Base-by-base conservation (phyloP, 1,140 invertebrate species). In the Zaprionus capensis region DNA sequence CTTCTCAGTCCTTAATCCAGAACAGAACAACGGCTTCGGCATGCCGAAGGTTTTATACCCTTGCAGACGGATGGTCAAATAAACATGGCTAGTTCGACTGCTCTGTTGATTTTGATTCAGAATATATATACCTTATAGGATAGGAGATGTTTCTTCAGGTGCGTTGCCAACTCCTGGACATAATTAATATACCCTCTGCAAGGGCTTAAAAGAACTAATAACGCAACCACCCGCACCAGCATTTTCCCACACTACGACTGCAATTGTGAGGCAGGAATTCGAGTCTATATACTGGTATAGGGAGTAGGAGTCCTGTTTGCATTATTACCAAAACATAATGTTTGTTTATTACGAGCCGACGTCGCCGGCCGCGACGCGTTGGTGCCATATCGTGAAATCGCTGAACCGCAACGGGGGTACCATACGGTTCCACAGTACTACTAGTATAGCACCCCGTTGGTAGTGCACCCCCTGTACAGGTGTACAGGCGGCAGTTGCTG, bases 341-440 rank as follows among this genome's bases (percentile, higher is more conserved):
- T 84, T 84, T 84, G 81, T 84, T 84, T 84, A 84, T 80, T 73
- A 64, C 57, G 56, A 57, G 67, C 61, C 59, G 20, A 56, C 51
- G 72, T 58, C 67, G 64, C 51, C 56, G 76, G n/a, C 71, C 46
- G 38, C 46, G 38, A 41, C 38, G n/a, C 20, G 20, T 51, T 12
- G 76, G 78, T 75, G 78, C 82, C 76, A 69, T 85, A 76, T 78
- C 82, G 75, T 79, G 78, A 87, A 88, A 83, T 74, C 81, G 81
- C 84, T 87, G 81, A 87, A 88, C 78, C 85, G 71, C 76, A 81
- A 74, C 84, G 76, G 55, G 78, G 78, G 63, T 78, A 74, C 69
- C 28, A 34, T 22, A 20, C 26, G 20, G 20, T 51, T 46, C 41
- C 41, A 4, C 15, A 11, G 17, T 62, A 24, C 14, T 24, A 12